Evolutionary conservation across 2,888 invertebrate species (phyloP).

Genomic region (Phania funesta): DNA sequence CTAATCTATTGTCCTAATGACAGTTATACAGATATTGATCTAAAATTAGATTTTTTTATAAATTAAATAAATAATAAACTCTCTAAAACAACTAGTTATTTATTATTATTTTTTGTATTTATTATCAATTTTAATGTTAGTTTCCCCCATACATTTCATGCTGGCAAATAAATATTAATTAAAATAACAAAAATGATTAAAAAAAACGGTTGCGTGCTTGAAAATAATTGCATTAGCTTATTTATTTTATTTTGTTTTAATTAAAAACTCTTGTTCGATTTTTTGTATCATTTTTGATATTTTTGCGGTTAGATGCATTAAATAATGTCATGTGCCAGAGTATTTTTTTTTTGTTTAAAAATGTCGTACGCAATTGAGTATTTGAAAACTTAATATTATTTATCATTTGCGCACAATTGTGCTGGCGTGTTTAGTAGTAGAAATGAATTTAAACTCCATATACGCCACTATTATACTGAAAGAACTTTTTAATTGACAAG

Average conservation of each 20-base stretch:
- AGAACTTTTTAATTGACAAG: too few species aligned
- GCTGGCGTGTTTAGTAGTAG: too few species aligned
- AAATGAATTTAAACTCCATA: too few species aligned
- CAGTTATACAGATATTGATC: too few species aligned
- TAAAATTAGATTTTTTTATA: too few species aligned
- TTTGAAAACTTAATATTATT: background rate
- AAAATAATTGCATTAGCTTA: conserved; percentile 58
- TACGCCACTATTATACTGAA: too few species aligned
- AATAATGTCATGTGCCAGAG: conserved; percentile 19
- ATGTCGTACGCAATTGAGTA: background rate
- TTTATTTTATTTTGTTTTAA: conserved; percentile 54
- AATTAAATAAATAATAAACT: too few species aligned
- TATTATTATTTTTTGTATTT: background rate
- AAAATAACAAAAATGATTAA: conserved; percentile 5
- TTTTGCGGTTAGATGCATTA: conserved; percentile 17
- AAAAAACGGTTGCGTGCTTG: conserved; percentile 47
- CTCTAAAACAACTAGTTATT: too few species aligned
- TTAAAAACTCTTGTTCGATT: conserved; percentile 56
- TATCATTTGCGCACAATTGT: too few species aligned
- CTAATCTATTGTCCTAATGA: too few species aligned
- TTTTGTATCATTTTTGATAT: background rate
- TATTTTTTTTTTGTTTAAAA: background rate
- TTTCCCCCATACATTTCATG: conserved; percentile 8
- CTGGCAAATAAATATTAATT: conserved; percentile 45
- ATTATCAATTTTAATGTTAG: conserved; percentile 19